Conservation (phyloP, 2,888 invertebrate genomes). For the Luperina testacea region DNA sequence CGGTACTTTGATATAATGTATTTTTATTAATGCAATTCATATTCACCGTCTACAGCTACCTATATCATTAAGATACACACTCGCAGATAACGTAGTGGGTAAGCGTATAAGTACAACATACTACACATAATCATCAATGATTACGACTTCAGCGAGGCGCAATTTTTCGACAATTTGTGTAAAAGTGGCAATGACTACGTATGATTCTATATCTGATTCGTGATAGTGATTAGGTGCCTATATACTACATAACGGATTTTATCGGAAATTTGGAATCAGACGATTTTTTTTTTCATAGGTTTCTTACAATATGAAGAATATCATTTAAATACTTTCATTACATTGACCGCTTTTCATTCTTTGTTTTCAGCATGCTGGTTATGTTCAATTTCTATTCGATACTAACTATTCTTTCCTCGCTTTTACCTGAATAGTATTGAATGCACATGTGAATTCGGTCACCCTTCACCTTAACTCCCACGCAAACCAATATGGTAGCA, state of each 20-base stretch:
- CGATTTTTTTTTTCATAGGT: conserved; percentile 29
- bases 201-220: conserved; percentile 42
- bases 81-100: conserved; percentile 41
- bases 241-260: conserved; percentile 36
- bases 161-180: conserved; percentile 47
- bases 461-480: conserved; percentile 38
- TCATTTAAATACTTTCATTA: not conserved
- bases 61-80: conserved; percentile 59
- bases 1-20: conserved; percentile 62
- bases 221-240: conserved; percentile 30
- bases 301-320: not conserved
- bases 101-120: conserved; percentile 37
- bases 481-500: conserved; percentile 28
- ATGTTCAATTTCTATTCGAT: not conserved
- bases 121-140: conserved; percentile 51
- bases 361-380: not conserved
- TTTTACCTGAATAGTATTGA: conserved; percentile 7
- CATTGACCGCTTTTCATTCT: not conserved
- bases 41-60: conserved; percentile 31
- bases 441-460: conserved; percentile 39
- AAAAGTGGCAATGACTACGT: conserved; percentile 47
- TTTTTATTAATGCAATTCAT: conserved; percentile 59
- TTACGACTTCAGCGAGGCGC: conserved; percentile 38
- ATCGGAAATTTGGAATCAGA: conserved; percentile 34
- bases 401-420: conserved; percentile 1